Conservation (phyloP, 2,113 vertebrate species). For the Vulpes ferrilata region DNA sequence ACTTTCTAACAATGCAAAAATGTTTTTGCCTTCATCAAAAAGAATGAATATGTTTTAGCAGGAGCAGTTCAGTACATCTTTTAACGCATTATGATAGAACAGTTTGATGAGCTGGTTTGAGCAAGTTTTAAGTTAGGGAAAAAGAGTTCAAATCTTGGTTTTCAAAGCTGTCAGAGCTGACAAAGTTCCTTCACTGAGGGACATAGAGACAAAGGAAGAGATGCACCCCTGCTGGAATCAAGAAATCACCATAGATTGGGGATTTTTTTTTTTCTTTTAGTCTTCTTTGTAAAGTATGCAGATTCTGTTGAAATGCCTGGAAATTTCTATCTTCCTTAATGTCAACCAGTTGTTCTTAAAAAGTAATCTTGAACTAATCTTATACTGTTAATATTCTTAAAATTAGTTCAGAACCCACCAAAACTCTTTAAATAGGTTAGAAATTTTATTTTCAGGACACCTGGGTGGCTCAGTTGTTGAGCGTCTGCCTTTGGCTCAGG, state of each 20-base stretch:
- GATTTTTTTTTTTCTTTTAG: conserved; percentile 28
- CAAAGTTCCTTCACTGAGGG: background rate
- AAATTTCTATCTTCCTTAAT: conserved; percentile 31
- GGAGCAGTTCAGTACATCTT: background rate
- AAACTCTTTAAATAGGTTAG: conserved; percentile 56
- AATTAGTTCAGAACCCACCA: background rate
- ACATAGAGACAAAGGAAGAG: background rate
- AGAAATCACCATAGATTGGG: background rate
- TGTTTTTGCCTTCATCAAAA: conserved; percentile 29
- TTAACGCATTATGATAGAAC: background rate
- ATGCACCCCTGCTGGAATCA: background rate
- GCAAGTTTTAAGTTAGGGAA: background rate
- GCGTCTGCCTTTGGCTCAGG: too few relatives aligned
- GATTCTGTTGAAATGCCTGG: conserved; percentile 52
- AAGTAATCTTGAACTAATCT: background rate
- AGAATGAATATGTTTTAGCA: background rate
- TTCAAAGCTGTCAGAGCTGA: background rate
- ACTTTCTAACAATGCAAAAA: background rate
- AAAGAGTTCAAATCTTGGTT: background rate
- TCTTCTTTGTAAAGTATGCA: conserved; percentile 52
- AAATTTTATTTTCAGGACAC: background rate
- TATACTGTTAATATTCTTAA: background rate
- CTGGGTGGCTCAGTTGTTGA: too few relatives aligned
- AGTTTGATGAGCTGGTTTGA: background rate
- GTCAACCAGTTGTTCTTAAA: background rate